These are phyloP conservation scores for Potorous gilbertii DNA, from an alignment of 2,797 vertebrate genomes.

Conservation along the genomic window DNA sequence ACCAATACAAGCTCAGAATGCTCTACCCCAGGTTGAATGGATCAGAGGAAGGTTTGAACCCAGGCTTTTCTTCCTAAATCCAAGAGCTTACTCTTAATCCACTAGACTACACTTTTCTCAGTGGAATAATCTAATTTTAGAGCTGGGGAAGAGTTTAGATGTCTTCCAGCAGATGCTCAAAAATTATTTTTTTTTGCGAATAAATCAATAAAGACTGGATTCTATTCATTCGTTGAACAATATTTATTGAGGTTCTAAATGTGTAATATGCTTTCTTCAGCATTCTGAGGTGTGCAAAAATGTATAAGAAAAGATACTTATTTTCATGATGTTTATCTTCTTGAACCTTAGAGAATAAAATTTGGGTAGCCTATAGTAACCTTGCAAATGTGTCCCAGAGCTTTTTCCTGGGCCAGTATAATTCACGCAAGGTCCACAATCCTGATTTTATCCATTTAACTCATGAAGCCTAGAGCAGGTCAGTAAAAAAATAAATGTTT, in stretches of 20 bases:
- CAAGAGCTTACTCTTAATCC: not conserved
- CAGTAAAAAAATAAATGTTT: not conserved
- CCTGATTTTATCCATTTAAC: not conserved
- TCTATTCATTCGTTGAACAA: not conserved
- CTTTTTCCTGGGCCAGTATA: not conserved
- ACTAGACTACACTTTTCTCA: not conserved
- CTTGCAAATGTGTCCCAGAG: rapidly evolving
- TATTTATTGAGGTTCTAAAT: not conserved
- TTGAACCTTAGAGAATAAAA: not conserved
- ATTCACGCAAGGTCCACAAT: not conserved
- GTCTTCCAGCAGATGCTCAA: not conserved
- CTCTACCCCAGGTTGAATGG: no score
- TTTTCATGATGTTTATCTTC: not conserved
- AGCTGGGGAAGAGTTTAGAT: not conserved
- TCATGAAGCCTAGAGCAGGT: not conserved
- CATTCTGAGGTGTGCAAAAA: not conserved
- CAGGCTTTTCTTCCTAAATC: not conserved
- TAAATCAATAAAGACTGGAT: not conserved
- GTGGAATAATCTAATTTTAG: not conserved
- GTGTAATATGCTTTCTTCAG: not conserved
- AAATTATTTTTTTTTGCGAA: not conserved
- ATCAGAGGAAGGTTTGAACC: not conserved
- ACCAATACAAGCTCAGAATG: no score
- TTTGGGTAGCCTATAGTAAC: not conserved
- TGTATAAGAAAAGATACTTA: not conserved